Base-by-base conservation (phyloP, 2,113 vertebrate species). In the Panthera leo region DNA sequence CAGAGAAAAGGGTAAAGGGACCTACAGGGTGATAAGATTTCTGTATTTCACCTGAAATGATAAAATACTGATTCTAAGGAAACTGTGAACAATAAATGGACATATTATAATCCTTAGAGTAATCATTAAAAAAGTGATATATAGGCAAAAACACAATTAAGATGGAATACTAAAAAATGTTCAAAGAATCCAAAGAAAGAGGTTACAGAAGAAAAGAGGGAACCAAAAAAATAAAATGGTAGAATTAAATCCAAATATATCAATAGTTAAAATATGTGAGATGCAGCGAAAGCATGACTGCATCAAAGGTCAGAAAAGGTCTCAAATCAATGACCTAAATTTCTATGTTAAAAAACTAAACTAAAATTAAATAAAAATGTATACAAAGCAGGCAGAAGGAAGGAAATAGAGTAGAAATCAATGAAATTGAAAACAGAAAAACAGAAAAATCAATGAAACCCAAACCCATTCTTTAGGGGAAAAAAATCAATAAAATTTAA, bases 381-480 rank as follows among this genome's bases (percentile, higher is more conserved):
- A 84, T 61, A 78, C 34, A 94, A 80, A 90, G 23, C 7, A 61
- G 10, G 25, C 18, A 92, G 12, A 89, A 80, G 18, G 3, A 85
- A 96, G 51, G 7, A 71, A 31, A 80, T n/a, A 89, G 7, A 93
- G 16, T 15, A 85, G 48, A 90, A 85, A 85, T 73, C 55, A 90
- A 91, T 87, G 5, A 91, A 87, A 91, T 10, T 51, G 6, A 79
- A 94, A 92, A 76, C 34, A 80, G 42, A 73, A 90, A 71, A 90
- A 61, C 4, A 76, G 51, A 94, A 89, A 94, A 95, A 90, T 76
- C 67, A 78, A 78, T 78, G n/a, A 93, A 76, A 87, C 31, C 51
- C 93, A 65, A 96, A 85, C 45, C 91, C 51, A 70, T 93, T 96
- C 75, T 94, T 68, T 85, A 15, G 79, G 84, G 87, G 84, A 76